Evolutionary conservation across 2,888 invertebrate species (phyloP).

Genomic region (Dicycla oo): DNA sequence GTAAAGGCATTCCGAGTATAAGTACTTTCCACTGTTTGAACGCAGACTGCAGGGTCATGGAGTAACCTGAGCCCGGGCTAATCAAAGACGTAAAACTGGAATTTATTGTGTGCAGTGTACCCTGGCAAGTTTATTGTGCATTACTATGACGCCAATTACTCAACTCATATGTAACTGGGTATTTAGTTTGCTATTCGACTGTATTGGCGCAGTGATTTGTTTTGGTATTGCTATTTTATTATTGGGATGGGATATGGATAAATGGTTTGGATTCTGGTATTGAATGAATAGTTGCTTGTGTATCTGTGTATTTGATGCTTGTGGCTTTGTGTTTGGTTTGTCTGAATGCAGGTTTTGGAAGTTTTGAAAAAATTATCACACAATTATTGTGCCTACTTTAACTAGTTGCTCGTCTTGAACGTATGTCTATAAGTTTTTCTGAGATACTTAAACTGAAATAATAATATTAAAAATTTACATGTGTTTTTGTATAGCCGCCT

Average conservation of each 20-base stretch:
- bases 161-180: slow-evolving; percentile 79
- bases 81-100: slow-evolving; percentile 88
- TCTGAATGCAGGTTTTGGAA: background rate
- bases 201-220: slow-evolving; percentile 36
- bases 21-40: slow-evolving; percentile 49
- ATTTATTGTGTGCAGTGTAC: slow-evolving; percentile 88
- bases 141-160: slow-evolving; percentile 88
- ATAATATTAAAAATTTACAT: background rate
- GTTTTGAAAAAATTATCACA: no score
- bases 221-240: slow-evolving; percentile 31
- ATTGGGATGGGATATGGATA: slow-evolving; percentile 13
- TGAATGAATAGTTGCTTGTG: slow-evolving; percentile 10
- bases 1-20: slow-evolving; percentile 33
- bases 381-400: no score
- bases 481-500: background rate
- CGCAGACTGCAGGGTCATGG: slow-evolving; percentile 72
- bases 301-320: background rate
- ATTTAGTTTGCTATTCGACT: slow-evolving; percentile 38
- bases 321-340: background rate
- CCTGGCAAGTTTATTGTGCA: slow-evolving; percentile 87
- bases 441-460: no score
- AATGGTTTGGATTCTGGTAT: slow-evolving; percentile 9
- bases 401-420: no score
- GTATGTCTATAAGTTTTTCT: no score
- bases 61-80: slow-evolving; percentile 86